phyloP scores from a whole-genome alignment of 2,888 invertebrate genomes.

The Leucania comma region DNA sequence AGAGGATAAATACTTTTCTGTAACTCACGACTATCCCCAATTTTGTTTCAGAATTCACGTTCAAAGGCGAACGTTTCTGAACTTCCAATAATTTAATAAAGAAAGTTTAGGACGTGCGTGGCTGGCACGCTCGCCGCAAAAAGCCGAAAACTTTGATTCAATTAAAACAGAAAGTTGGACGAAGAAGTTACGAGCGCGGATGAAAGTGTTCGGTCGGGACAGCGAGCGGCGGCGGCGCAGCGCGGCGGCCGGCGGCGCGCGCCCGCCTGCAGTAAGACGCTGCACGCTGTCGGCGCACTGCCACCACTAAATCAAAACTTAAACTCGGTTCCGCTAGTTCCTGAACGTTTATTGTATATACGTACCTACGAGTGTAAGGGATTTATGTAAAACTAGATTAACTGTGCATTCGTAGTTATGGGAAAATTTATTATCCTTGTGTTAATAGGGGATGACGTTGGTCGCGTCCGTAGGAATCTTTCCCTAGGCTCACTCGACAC shows the following conservation, averaged over 20 bases:
- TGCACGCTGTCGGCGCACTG: constrained; percentile 57
- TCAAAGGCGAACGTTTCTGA: constrained; percentile 89
- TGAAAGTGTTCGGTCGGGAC: constrained; percentile 74
- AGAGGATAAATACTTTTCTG: constrained; percentile 77
- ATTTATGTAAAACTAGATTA: constrained; percentile 54
- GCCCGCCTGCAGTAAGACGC: constrained; percentile 61
- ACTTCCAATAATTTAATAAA: constrained; percentile 91
- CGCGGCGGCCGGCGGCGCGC: constrained; percentile 28
- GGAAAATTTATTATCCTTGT: constrained; percentile 55
- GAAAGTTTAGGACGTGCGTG: constrained; percentile 90
- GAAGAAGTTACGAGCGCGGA: constrained; percentile 85
- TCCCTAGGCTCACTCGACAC: no score
- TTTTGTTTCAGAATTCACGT: constrained; percentile 84
- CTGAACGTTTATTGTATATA: constrained; percentile 59
- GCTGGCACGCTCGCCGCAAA: constrained; percentile 89
- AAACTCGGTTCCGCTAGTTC: constrained; percentile 57
- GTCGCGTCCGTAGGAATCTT: no score
- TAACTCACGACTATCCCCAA: constrained; percentile 83
- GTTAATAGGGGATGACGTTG: constrained; percentile 20
- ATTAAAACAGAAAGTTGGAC: constrained; percentile 89
- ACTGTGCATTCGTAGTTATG: constrained; percentile 39
- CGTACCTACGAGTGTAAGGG: constrained; percentile 19
- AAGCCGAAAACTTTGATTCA: constrained; percentile 90
- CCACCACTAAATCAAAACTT: constrained; percentile 78
- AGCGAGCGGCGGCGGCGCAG: constrained; percentile 60